Conservation (phyloP, 2,113 vertebrate genomes). For the Hemibagrus wyckioides region DNA sequence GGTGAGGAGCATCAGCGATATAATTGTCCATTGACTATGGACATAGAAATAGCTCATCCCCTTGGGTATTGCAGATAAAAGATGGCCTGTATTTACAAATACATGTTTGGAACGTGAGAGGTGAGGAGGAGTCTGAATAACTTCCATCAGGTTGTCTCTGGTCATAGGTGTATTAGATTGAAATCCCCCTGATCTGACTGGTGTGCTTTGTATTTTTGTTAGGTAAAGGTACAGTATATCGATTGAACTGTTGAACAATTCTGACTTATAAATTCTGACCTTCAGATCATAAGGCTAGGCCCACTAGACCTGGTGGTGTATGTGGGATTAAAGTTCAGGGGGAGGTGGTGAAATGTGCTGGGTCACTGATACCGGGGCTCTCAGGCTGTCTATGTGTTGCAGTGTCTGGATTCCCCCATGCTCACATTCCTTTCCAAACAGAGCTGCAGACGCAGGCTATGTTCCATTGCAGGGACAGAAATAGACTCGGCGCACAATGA, state of each 20-base stretch:
- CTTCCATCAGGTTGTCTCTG: neutral
- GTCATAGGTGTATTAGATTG: neutral
- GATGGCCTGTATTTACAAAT: neutral
- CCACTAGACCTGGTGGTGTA: neutral
- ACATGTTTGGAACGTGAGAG: neutral
- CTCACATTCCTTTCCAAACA: conserved; percentile 81
- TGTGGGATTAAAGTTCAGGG: conserved; percentile 11
- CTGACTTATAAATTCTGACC: neutral
- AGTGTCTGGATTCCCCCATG: conserved; percentile 64
- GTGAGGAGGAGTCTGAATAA: neutral
- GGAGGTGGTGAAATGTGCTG: conserved; percentile 62
- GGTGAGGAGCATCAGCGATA: conserved; percentile 68
- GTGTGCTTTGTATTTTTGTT: neutral
- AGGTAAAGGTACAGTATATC: neutral
- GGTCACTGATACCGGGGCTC: conserved; percentile 63
- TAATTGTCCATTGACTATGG: neutral
- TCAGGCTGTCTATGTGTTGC: conserved; percentile 62
- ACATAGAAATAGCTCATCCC: neutral
- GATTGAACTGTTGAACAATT: neutral
- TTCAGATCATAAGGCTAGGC: neutral
- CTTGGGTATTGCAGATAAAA: neutral
- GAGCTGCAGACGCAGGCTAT: conserved; percentile 76
- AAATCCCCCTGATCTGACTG: neutral
- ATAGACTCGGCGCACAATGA: conserved; percentile 58
- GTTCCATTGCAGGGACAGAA: conserved; percentile 62